Conservation (phyloP, 2,797 vertebrate genomes). For the Poeciliopsis turneri region DNA sequence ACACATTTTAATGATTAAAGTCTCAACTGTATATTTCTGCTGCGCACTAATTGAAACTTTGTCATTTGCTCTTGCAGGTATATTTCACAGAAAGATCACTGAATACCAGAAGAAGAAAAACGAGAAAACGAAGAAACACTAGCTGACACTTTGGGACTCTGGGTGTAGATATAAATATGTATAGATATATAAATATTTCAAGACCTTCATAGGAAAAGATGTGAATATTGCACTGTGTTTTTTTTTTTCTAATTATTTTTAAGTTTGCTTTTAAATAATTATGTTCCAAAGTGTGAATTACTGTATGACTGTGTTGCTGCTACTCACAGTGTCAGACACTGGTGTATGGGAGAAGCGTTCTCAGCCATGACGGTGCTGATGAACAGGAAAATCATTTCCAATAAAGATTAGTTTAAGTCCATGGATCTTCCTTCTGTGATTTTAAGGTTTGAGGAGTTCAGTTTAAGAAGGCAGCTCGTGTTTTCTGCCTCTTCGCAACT, state of each 20-base stretch:
- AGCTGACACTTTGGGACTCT: slow-evolving; percentile 20
- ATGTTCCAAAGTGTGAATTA: slow-evolving; percentile 46
- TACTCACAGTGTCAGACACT: slow-evolving; percentile 57
- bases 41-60: background rate
- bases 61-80: slow-evolving; percentile 62
- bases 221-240: slow-evolving; percentile 55
- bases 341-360: slow-evolving; percentile 29
- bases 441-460: background rate
- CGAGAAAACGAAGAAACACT: slow-evolving; percentile 76
- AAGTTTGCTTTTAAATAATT: slow-evolving; percentile 27
- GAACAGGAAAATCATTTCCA: slow-evolving; percentile 59
- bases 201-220: slow-evolving; percentile 43
- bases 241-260: slow-evolving; percentile 38
- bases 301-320: slow-evolving; percentile 56
- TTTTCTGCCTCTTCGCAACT: background rate
- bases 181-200: background rate
- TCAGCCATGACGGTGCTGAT: slow-evolving; percentile 15
- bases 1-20: background rate
- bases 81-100: slow-evolving; percentile 79
- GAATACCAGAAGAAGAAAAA: slow-evolving; percentile 76
- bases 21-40: background rate
- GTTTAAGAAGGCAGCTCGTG: background rate
- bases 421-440: slow-evolving; percentile 1
- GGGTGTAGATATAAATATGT: slow-evolving; percentile 30
- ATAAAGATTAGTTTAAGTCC: slow-evolving; percentile 56